These are phyloP conservation scores for Colletes collaris DNA, from an alignment of 2,888 invertebrate species.

Conservation along the genomic window DNA sequence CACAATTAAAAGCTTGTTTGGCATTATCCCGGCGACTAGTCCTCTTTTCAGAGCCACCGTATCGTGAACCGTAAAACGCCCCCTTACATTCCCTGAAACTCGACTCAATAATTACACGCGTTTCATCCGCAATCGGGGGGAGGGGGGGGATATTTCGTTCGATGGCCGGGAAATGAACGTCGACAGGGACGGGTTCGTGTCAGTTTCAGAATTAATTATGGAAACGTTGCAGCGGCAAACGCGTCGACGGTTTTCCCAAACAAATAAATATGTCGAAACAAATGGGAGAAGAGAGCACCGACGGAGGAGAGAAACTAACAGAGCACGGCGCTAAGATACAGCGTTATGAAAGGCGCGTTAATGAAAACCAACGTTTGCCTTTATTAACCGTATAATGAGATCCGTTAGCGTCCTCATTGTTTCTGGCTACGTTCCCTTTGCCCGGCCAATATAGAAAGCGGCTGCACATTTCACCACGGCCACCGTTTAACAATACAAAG, in stretches of 20 bases:
- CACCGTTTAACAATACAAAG: conserved; percentile 6
- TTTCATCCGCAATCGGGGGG: conserved; percentile 4
- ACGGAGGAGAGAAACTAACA: not conserved
- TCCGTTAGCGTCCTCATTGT: conserved; percentile 12
- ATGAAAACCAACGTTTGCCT: conserved; percentile 31
- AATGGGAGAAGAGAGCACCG: not conserved
- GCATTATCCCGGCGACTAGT: conserved; percentile 9
- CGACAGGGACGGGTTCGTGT: not conserved
- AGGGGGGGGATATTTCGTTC: not conserved
- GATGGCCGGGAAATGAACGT: not conserved
- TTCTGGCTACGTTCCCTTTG: not conserved
- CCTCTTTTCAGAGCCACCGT: conserved; percentile 12
- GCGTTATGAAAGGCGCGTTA: conserved; percentile 20
- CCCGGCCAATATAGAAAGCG: not conserved
- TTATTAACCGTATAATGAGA: conserved; percentile 18
- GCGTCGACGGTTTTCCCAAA: not conserved
- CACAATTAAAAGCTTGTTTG: conserved; percentile 52
- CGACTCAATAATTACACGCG: conserved; percentile 35
- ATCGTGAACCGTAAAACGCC: conserved; percentile 33
- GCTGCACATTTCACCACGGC: not conserved
- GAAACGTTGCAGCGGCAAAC: conserved; percentile 16
- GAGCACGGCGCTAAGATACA: not conserved
- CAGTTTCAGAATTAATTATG: conserved; percentile 31
- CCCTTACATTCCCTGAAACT: conserved; percentile 1
- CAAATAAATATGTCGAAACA: conserved; percentile 17